Percentiles rank a stretch among this genome's conserved stretches.
Conservation (phyloP, 2,888 invertebrate genomes). For the Podotricha telesiphe region DNA sequence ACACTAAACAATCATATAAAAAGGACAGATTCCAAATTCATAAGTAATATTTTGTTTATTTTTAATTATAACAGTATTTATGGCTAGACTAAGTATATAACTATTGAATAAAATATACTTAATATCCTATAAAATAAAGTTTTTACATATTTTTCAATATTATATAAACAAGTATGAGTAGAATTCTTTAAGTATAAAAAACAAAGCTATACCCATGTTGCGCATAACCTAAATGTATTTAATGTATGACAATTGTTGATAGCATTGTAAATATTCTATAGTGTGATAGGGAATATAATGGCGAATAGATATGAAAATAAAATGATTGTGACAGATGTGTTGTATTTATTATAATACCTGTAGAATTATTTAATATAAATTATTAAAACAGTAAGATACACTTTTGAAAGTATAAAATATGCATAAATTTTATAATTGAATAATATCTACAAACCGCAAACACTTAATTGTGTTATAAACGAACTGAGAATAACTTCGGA, state of each 20-base stretch:
- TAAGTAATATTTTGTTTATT: no score
- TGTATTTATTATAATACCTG: conserved; percentile 45
- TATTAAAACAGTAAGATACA: conserved; percentile 41
- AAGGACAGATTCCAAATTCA: no score
- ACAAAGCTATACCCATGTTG: conserved; percentile 44
- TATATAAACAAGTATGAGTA: conserved; percentile 2
- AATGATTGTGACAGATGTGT: conserved; percentile 48
- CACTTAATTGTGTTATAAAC: conserved; percentile 66
- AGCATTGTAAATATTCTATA: conserved; percentile 76
- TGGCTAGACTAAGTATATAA: neutral
- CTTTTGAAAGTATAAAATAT: conserved; percentile 57
- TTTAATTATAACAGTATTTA: no score
- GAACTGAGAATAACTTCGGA: conserved; percentile 64
- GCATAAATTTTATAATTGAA: conserved; percentile 65
- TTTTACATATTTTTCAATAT: conserved; percentile 5
- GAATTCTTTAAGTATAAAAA: conserved; percentile 24
- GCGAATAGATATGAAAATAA: conserved; percentile 51
- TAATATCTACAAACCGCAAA: conserved; percentile 62
- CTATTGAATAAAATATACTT: conserved; percentile 1
- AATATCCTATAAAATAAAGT: neutral
- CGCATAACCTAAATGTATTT: conserved; percentile 42
- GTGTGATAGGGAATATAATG: conserved; percentile 53
- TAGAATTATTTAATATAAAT: conserved; percentile 18
- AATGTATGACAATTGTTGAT: conserved; percentile 61
- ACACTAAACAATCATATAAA: no score